Conservation (phyloP, 2,113 vertebrate species). For the Myodes glareolus region DNA sequence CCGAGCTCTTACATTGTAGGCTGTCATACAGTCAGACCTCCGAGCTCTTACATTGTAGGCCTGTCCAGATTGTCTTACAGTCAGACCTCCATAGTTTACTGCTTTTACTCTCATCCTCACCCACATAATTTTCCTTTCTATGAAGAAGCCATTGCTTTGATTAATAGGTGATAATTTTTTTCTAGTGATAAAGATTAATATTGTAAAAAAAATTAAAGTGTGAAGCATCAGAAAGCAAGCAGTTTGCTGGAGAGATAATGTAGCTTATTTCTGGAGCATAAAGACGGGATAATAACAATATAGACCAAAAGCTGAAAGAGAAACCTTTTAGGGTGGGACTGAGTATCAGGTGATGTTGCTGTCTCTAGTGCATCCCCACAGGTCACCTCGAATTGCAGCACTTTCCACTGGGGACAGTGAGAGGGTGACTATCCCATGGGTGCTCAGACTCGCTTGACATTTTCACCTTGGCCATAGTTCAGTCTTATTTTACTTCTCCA, state of each 20-base stretch:
- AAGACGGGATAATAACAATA: background rate
- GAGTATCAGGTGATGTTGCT: background rate
- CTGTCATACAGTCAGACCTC: too few relatives aligned
- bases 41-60: too few relatives aligned
- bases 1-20: too few relatives aligned
- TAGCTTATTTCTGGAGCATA: background rate
- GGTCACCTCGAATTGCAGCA: background rate
- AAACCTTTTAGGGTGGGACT: background rate
- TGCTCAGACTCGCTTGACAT: background rate
- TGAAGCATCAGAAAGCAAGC: background rate
- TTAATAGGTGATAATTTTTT: background rate
- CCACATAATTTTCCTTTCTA: background rate
- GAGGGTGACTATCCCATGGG: background rate
- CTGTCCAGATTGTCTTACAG: background rate
- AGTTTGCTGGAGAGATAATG: background rate
- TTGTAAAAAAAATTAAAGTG: conserved; percentile 1
- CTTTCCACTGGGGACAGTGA: accelerated
- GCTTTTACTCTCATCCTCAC: background rate
- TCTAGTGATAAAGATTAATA: background rate
- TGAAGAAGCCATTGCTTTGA: background rate
- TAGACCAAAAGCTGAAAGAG: background rate
- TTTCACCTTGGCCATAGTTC: background rate
- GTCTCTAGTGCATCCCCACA: background rate
- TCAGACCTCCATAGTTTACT: background rate
- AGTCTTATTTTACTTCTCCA: background rate